Conservation (phyloP, 1,140 invertebrate species). For the Brachionus sp. region DNA sequence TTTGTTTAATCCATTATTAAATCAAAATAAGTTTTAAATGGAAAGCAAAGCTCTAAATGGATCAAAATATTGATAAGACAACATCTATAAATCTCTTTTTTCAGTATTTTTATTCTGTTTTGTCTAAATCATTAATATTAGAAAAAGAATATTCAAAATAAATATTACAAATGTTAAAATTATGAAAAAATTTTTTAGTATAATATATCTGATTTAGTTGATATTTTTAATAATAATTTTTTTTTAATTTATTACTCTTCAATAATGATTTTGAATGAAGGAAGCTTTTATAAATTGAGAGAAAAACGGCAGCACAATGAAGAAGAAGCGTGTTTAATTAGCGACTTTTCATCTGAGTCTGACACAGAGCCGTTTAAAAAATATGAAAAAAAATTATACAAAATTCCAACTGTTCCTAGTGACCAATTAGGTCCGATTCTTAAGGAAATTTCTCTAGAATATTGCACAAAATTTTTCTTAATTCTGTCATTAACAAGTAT, state of each 20-base stretch:
- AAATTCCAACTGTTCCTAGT: not conserved
- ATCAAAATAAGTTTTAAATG: too few relatives aligned
- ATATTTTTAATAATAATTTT: not conserved
- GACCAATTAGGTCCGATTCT: not conserved
- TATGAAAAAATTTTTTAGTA: not conserved
- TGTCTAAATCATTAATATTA: too few relatives aligned
- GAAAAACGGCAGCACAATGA: not conserved
- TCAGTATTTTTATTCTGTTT: too few relatives aligned
- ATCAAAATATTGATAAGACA: too few relatives aligned
- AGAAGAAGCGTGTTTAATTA: not conserved
- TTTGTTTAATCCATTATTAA: too few relatives aligned
- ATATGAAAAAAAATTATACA: constrained; percentile 1
- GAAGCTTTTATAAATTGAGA: not conserved
- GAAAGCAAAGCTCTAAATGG: too few relatives aligned
- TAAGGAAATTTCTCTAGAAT: constrained; percentile 1
- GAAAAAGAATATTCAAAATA: not conserved
- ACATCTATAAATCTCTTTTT: too few relatives aligned
- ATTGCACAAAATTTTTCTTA: not conserved
- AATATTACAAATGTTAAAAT: not conserved
- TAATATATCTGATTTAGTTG: not conserved
- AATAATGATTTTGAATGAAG: constrained; percentile 30
- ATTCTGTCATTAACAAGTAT: not conserved
- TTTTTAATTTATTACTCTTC: not conserved
- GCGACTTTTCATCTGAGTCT: not conserved
- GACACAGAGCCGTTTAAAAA: not conserved